Conservation (phyloP, 1,140 invertebrate species). For the Neodiprion fabricii region DNA sequence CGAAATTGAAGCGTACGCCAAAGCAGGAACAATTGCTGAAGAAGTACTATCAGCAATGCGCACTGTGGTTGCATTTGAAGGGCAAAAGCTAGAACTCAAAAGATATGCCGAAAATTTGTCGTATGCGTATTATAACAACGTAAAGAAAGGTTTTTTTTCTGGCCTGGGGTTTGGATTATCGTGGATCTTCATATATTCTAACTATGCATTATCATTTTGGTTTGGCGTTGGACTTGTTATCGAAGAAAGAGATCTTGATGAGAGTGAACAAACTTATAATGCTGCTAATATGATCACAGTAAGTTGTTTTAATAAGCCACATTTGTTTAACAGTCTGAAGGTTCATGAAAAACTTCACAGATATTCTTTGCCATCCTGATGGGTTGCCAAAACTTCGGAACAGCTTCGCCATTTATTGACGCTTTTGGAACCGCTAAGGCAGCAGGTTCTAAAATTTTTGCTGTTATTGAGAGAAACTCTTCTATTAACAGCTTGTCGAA, state of each 20-base stretch:
- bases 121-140: conserved; percentile 70
- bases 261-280: conserved; percentile 64
- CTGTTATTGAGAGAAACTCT: conserved; percentile 77
- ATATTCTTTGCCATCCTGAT: conserved; percentile 81
- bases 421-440: conserved; percentile 78
- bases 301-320: conserved; percentile 39
- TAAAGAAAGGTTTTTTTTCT: conserved; percentile 74
- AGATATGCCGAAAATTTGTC: conserved; percentile 71
- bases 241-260: conserved; percentile 60
- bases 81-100: conserved; percentile 74
- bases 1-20: conserved; percentile 72
- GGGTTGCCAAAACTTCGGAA: conserved; percentile 81
- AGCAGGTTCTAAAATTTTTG: conserved; percentile 79
- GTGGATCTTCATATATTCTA: conserved; percentile 79
- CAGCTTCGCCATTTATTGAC: conserved; percentile 79
- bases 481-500: conserved; percentile 73
- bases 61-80: conserved; percentile 84
- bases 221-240: conserved; percentile 77
- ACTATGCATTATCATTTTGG: conserved; percentile 85
- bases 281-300: conserved; percentile 74
- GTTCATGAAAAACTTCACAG: conserved; percentile 43
- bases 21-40: conserved; percentile 81
- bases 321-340: neutral
- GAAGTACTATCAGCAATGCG: conserved; percentile 79
- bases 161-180: conserved; percentile 74